Percentiles rank a stretch among this genome's conserved stretches.
phyloP scores from a whole-genome alignment of 2,113 vertebrate genomes.

The Sclerurus mexicanus region DNA sequence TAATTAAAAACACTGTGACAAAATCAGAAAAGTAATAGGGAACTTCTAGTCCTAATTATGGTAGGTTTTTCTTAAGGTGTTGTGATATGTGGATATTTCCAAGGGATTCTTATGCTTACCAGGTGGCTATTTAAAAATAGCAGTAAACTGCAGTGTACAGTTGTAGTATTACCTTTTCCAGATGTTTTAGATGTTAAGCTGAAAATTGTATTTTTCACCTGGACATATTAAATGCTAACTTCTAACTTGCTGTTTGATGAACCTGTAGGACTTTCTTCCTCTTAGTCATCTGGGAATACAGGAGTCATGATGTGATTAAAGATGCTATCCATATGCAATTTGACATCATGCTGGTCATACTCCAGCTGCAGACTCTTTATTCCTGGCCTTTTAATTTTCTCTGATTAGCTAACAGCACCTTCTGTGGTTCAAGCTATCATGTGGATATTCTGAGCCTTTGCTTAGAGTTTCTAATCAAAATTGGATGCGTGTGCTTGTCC shows the following conservation, averaged over 20 bases:
- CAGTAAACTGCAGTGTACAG: background rate
- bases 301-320: conserved; percentile 1
- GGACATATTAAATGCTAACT: conserved; percentile 1
- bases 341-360: conserved; percentile 26
- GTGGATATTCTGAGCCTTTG: conserved; percentile 1
- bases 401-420: conserved; percentile 41
- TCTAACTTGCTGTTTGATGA: conserved; percentile 31
- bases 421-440: conserved; percentile 20
- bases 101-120: background rate
- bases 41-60: background rate
- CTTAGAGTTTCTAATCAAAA: conserved; percentile 38
- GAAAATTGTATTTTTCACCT: conserved; percentile 19
- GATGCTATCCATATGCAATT: conserved; percentile 36
- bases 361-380: conserved; percentile 35
- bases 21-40: background rate
- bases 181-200: conserved; percentile 3
- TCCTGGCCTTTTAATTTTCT: conserved; percentile 53
- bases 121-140: conserved; percentile 11
- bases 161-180: background rate
- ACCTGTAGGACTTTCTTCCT: background rate
- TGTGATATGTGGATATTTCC: background rate
- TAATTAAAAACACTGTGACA: background rate
- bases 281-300: conserved; percentile 22
- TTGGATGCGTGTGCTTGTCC: conserved; percentile 22
- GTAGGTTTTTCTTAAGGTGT: background rate